A percentile compares a stretch with the other conserved stretches of the same genome.
These are phyloP conservation scores for Cydia fagiglandana DNA, from an alignment of 1,140 invertebrate genomes.

Conservation along the genomic window DNA sequence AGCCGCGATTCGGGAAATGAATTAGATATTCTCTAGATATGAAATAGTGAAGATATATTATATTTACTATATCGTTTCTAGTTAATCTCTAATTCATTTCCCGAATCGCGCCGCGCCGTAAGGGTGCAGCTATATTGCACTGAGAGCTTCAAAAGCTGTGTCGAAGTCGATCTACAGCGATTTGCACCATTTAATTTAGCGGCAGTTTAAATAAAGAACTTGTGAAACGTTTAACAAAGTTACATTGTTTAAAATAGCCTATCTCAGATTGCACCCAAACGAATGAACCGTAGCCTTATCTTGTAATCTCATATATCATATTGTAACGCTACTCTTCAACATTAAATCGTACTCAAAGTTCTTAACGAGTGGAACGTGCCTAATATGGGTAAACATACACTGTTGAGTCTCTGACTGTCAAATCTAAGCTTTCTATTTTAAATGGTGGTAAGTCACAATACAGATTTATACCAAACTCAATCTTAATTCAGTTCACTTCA, in stretches of 20 bases:
- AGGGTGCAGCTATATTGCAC: too few species aligned
- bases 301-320: conserved; percentile 25
- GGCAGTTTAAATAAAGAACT: too few species aligned
- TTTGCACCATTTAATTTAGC: too few species aligned
- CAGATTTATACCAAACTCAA: background rate
- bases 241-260: background rate
- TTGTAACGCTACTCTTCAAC: conserved; percentile 13
- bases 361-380: conserved; percentile 21
- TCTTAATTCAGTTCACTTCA: background rate
- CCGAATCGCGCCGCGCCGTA: too few species aligned
- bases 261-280: background rate
- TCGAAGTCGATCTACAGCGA: too few species aligned
- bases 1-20: too few species aligned
- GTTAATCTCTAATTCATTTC: too few species aligned
- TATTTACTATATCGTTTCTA: too few species aligned
- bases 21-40: too few species aligned
- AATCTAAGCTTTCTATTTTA: background rate
- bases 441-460: background rate
- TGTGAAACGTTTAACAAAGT: background rate
- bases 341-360: background rate
- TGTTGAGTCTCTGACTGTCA: conserved; percentile 25
- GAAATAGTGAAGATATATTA: too few species aligned
- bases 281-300: background rate
- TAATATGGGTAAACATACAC: conserved; percentile 21
- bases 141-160: too few species aligned